Evolutionary conservation across 2,888 invertebrate species (phyloP).

Genomic region (Smittia aterrima): DNA sequence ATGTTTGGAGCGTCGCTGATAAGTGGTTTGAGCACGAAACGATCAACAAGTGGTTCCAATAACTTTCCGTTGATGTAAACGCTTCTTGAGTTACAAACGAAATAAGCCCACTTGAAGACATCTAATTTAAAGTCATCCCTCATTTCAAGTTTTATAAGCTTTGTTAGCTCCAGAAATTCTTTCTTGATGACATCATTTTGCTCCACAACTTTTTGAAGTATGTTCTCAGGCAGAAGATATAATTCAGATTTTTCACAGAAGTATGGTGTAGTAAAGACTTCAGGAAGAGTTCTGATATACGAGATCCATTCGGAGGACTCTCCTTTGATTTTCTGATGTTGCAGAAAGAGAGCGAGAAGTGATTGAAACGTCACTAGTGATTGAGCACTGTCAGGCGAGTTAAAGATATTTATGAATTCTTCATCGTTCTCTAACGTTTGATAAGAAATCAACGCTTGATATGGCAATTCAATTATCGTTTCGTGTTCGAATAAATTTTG

Average conservation of each 20-base stretch:
- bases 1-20: constrained; percentile 62
- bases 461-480: constrained; percentile 61
- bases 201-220: constrained; percentile 57
- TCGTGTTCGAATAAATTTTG: constrained; percentile 59
- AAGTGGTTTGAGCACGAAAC: constrained; percentile 47
- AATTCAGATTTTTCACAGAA: constrained; percentile 62
- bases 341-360: constrained; percentile 70
- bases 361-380: constrained; percentile 64
- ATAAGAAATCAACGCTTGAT: constrained; percentile 60
- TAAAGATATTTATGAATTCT: constrained; percentile 57
- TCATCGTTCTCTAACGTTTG: constrained; percentile 59
- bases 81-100: constrained; percentile 80
- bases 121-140: constrained; percentile 57
- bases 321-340: constrained; percentile 63
- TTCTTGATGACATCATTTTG: constrained; percentile 57
- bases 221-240: constrained; percentile 58
- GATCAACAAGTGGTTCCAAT: constrained; percentile 52
- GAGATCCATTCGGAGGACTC: constrained; percentile 59
- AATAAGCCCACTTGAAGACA: constrained; percentile 75
- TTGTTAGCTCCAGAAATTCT: constrained; percentile 45
- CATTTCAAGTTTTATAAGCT: constrained; percentile 46
- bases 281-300: constrained; percentile 70
- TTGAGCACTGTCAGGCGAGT: constrained; percentile 49
- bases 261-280: constrained; percentile 65
- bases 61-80: constrained; percentile 67